phyloP scores from a whole-genome alignment of 2,888 invertebrate genomes.

The Caenorhabditis japonica region DNA sequence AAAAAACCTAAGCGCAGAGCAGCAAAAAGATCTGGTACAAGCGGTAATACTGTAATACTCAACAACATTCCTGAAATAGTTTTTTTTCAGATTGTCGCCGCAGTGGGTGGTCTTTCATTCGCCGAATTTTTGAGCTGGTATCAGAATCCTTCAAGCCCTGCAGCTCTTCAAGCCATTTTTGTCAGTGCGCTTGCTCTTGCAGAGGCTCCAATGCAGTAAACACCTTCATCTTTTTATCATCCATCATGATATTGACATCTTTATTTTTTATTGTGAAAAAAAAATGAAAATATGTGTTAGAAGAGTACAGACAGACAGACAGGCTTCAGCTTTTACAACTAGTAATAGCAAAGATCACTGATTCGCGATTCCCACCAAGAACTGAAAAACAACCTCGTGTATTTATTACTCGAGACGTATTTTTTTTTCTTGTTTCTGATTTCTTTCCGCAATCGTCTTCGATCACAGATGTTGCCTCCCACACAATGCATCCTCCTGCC shows the following conservation, averaged over 20 bases:
- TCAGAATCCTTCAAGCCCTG: neutral
- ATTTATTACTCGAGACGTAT: too few relatives aligned
- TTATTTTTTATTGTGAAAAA: too few relatives aligned
- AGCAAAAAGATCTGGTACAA: conserved; percentile 1
- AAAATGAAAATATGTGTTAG: too few relatives aligned
- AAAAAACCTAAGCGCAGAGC: neutral
- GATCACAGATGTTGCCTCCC: conserved; percentile 51
- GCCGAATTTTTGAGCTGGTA: neutral
- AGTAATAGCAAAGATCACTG: too few relatives aligned
- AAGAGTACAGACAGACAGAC: too few relatives aligned
- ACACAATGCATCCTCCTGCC: conserved; percentile 30
- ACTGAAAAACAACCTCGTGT: too few relatives aligned
- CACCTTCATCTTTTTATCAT: too few relatives aligned
- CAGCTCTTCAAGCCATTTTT: neutral
- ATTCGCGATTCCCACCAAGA: too few relatives aligned
- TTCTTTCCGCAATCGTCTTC: conserved; percentile 37
- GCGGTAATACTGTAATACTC: neutral
- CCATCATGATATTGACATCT: too few relatives aligned
- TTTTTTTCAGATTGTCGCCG: neutral
- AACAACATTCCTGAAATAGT: neutral
- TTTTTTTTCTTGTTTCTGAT: conserved; percentile 17
- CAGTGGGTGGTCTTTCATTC: conserved; percentile 1
- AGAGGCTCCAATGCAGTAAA: neutral
- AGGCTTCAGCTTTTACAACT: too few relatives aligned
- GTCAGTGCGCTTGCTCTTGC: neutral